Conservation (phyloP, 2,113 vertebrate species). For the Suricata suricatta region DNA sequence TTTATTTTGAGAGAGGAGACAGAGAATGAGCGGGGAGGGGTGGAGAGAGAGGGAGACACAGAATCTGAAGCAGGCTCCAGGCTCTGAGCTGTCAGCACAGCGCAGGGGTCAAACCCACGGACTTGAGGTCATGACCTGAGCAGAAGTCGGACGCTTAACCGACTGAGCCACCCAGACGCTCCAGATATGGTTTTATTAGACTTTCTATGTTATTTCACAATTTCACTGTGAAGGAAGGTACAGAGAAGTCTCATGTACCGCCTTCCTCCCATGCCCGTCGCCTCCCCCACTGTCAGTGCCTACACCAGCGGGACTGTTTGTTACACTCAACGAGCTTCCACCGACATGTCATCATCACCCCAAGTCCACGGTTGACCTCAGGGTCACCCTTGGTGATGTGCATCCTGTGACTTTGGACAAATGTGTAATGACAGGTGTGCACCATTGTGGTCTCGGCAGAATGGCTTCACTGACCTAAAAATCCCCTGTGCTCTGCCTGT, state of each 20-base stretch:
- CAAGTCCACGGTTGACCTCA: too few species aligned
- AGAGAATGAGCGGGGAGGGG: too few species aligned
- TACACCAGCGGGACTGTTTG: background rate
- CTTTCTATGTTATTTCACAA: background rate
- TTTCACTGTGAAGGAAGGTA: background rate
- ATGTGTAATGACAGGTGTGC: rapidly evolving
- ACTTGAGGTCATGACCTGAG: too few species aligned
- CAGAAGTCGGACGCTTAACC: too few species aligned
- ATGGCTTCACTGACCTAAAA: background rate
- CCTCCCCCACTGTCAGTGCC: background rate
- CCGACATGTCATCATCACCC: background rate
- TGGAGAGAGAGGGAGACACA: too few species aligned
- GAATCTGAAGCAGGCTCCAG: too few species aligned
- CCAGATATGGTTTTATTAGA: background rate
- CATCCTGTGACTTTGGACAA: background rate
- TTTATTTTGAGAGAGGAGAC: too few species aligned
- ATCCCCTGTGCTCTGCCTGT: background rate
- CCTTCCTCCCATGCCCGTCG: background rate
- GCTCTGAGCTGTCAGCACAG: too few species aligned
- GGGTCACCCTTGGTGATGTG: background rate
- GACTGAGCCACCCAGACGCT: too few species aligned
- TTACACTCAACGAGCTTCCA: rapidly evolving
- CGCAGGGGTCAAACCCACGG: too few species aligned
- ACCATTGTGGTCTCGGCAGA: rapidly evolving
- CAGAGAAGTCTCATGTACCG: background rate